A percentile compares a stretch with the other conserved stretches of the same genome.
Evolutionary conservation across 2,888 invertebrate species (phyloP).

Genomic region (Platycheirus albimanus): DNA sequence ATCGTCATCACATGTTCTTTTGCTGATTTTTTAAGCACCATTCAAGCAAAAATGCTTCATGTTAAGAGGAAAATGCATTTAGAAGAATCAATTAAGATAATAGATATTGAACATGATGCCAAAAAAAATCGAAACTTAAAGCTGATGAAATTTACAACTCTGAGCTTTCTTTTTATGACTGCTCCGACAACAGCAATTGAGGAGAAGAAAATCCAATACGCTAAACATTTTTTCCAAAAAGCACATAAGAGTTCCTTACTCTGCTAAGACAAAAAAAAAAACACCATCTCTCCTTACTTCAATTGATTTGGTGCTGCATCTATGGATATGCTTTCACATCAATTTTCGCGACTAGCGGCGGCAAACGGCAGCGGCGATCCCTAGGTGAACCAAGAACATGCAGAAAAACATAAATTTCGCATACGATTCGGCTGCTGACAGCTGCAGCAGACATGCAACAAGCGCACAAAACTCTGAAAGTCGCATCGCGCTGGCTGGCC

Average conservation of each 20-base stretch:
- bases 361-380: constrained; percentile 15
- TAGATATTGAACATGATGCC: too few species aligned
- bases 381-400: constrained; percentile 45
- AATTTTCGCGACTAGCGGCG: constrained; percentile 7
- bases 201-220: too few species aligned
- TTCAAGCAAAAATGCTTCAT: too few species aligned
- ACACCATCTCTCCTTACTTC: not conserved
- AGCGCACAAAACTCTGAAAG: not conserved
- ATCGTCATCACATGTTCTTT: too few species aligned
- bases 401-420: constrained; percentile 47
- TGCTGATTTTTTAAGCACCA: too few species aligned
- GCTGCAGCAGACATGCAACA: constrained; percentile 51
- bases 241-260: not conserved
- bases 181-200: too few species aligned
- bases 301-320: not conserved
- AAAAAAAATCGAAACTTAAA: too few species aligned
- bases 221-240: not conserved
- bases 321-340: constrained; percentile 57
- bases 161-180: too few species aligned
- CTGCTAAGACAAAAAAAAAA: not conserved
- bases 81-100: too few species aligned
- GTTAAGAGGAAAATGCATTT: too few species aligned
- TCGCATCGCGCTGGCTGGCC: constrained; percentile 5
- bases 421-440: constrained; percentile 22
- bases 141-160: too few species aligned